phyloP scores from a whole-genome alignment of 30 jellyfish, hydroid and myxozoan species.

The Mastigias papua region DNA sequence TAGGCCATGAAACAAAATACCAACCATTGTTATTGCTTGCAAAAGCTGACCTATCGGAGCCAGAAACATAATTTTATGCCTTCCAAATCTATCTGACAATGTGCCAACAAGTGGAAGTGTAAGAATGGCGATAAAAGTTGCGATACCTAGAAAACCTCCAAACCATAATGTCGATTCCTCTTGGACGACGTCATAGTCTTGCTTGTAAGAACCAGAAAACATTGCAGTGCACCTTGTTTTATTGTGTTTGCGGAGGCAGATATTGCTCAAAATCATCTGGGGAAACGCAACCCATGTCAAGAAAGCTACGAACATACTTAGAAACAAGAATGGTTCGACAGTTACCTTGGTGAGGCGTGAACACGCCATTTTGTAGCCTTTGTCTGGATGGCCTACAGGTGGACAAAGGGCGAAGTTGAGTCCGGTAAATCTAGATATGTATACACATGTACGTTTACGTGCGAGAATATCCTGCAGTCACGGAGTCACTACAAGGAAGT shows the following conservation, averaged over 20 bases:
- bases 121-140: neutral
- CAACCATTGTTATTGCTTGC: neutral
- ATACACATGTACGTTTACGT: no score
- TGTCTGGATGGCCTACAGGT: no score
- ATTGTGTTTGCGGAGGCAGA: slow-evolving; percentile 35
- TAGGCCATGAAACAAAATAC: neutral
- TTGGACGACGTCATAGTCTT: slow-evolving; percentile 31
- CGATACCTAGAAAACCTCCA: neutral
- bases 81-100: slow-evolving; percentile 23
- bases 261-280: slow-evolving; percentile 29
- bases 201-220: slow-evolving; percentile 22
- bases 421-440: no score
- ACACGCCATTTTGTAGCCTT: neutral
- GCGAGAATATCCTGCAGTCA: no score
- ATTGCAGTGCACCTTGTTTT: slow-evolving; percentile 10
- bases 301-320: slow-evolving; percentile 9
- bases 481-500: no score
- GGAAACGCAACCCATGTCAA: slow-evolving; percentile 35
- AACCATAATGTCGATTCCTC: slow-evolving; percentile 28
- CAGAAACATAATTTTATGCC: slow-evolving; percentile 8
- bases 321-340: slow-evolving; percentile 35
- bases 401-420: no score
- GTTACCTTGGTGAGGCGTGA: neutral
- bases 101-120: slow-evolving; percentile 32
- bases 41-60: slow-evolving; percentile 15